Percentiles rank a stretch among this genome's conserved stretches.
These are phyloP conservation scores for Pheosia tremula DNA, from an alignment of 2,888 invertebrate genomes.

Conservation along the genomic window DNA sequence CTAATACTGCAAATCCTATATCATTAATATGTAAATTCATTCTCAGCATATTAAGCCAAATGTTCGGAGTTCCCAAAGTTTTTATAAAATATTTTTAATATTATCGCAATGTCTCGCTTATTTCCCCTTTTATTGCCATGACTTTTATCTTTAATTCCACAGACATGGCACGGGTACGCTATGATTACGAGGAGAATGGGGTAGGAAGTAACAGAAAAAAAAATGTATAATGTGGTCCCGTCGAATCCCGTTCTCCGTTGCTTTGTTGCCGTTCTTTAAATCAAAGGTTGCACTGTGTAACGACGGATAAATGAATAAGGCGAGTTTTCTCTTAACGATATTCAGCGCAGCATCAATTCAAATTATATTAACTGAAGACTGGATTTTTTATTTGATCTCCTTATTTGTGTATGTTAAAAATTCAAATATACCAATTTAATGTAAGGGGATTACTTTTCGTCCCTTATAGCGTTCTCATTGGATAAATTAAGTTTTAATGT, in stretches of 20 bases:
- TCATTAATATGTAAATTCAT: slow-evolving; percentile 67
- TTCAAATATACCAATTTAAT: neutral
- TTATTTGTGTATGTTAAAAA: neutral
- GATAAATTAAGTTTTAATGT: slow-evolving; percentile 38
- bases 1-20: slow-evolving; percentile 59
- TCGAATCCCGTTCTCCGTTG: slow-evolving; percentile 51
- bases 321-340: neutral
- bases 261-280: slow-evolving; percentile 64
- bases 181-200: slow-evolving; percentile 60
- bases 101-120: slow-evolving; percentile 58
- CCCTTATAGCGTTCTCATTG: slow-evolving; percentile 24
- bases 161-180: slow-evolving; percentile 62
- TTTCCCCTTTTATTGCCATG: slow-evolving; percentile 61
- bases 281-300: slow-evolving; percentile 53
- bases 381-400: neutral
- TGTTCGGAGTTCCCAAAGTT: slow-evolving; percentile 52
- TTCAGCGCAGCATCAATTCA: neutral
- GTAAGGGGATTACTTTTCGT: neutral
- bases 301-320: slow-evolving; percentile 40
- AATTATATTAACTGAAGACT: neutral
- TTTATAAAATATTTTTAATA: slow-evolving; percentile 60
- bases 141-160: slow-evolving; percentile 68
- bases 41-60: slow-evolving; percentile 56
- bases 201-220: slow-evolving; percentile 55
- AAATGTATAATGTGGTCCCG: slow-evolving; percentile 69